Percentiles rank a stretch among this genome's conserved stretches.
Conservation (phyloP, 2,113 vertebrate species). For the Amphilophus citrinellus region DNA sequence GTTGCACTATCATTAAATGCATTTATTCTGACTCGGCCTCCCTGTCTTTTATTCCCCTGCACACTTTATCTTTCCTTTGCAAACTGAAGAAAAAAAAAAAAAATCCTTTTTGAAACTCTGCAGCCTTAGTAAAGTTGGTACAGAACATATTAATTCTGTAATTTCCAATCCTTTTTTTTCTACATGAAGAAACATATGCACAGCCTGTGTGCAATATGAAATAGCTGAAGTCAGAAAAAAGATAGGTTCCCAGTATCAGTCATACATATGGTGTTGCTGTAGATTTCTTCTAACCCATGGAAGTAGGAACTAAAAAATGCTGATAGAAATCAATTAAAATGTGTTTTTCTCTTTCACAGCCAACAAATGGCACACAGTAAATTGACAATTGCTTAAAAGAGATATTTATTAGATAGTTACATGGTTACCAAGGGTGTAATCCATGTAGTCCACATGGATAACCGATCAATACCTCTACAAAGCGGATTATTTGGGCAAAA, state of each 20-base stretch:
- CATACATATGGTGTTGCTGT: too few relatives aligned
- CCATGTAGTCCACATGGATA: slow-evolving; percentile 7
- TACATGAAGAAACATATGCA: background rate
- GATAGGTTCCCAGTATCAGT: too few relatives aligned
- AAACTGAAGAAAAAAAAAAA: background rate
- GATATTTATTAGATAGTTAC: slow-evolving; percentile 9
- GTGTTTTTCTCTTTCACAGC: background rate
- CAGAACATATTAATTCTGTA: background rate
- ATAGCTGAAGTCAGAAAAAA: too few relatives aligned
- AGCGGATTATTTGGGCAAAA: slow-evolving; percentile 8
- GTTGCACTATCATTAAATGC: background rate
- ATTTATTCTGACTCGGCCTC: background rate
- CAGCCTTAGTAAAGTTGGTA: background rate
- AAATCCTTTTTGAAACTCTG: background rate
- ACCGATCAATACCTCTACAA: slow-evolving; percentile 23
- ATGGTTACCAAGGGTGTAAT: slow-evolving; percentile 23
- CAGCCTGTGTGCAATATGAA: background rate
- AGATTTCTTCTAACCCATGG: background rate
- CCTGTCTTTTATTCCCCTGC: background rate
- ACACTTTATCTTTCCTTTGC: background rate
- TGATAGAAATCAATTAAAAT: background rate
- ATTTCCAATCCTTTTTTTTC: background rate
- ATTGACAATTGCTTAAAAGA: background rate
- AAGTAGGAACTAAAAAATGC: background rate
- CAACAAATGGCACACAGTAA: background rate